phyloP scores from a whole-genome alignment of 1,140 invertebrate genomes.

The Diorhabda carinulata region DNA sequence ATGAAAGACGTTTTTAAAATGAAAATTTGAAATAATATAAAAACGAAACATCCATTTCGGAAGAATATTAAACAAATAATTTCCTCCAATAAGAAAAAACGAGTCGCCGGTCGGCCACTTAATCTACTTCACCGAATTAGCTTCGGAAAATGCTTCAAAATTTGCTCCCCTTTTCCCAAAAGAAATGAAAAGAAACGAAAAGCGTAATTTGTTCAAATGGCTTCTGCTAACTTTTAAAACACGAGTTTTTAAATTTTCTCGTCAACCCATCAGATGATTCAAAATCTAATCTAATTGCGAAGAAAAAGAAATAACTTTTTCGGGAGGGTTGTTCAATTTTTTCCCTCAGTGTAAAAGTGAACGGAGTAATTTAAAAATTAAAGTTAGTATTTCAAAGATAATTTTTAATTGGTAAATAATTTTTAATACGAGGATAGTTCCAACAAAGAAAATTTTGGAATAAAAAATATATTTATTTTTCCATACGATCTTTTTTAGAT shows the following conservation, averaged over 20 bases:
- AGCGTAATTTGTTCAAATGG: conserved; percentile 43
- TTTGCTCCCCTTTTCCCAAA: conserved; percentile 36
- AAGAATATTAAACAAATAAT: not conserved
- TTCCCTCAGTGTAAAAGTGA: too few relatives aligned
- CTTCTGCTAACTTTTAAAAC: conserved; percentile 40
- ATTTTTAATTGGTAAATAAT: too few relatives aligned
- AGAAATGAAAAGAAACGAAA: conserved; percentile 43
- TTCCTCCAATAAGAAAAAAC: conserved; percentile 7
- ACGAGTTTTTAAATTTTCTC: conserved; percentile 39
- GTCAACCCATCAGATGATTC: conserved; percentile 23
- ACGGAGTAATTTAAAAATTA: too few relatives aligned
- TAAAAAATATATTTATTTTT: too few relatives aligned
- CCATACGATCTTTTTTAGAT: too few relatives aligned
- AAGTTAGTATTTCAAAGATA: too few relatives aligned
- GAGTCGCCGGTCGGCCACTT: conserved; percentile 9
- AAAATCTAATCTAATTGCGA: not conserved
- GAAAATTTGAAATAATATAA: too few relatives aligned
- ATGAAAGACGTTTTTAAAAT: too few relatives aligned
- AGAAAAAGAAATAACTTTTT: not conserved
- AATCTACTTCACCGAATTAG: conserved; percentile 37
- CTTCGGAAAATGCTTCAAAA: conserved; percentile 39
- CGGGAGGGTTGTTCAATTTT: too few relatives aligned
- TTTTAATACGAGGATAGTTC: too few relatives aligned
- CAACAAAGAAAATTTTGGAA: too few relatives aligned
- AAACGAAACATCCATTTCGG: too few relatives aligned